These are phyloP conservation scores for Camptogramma bilineatum DNA, from an alignment of 2,888 invertebrate genomes.

Conservation along the genomic window DNA sequence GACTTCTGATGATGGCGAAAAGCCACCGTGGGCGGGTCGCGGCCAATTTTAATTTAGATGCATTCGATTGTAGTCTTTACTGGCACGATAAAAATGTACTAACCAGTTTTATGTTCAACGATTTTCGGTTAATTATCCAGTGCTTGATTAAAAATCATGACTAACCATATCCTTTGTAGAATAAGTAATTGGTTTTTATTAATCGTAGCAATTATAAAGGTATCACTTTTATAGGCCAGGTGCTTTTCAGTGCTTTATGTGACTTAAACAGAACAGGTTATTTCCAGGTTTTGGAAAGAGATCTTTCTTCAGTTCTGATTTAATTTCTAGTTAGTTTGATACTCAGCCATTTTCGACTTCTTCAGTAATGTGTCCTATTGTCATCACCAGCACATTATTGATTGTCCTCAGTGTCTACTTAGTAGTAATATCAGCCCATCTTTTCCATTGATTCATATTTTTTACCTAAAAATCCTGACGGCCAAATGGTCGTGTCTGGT, in stretches of 20 bases:
- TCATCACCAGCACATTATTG: too few species aligned
- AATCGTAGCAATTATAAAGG: background rate
- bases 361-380: too few species aligned
- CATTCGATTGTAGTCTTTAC: constrained; percentile 17
- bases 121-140: constrained; percentile 8
- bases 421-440: too few species aligned
- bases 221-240: background rate
- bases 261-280: background rate
- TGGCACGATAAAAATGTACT: constrained; percentile 2
- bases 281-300: background rate
- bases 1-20: constrained; percentile 35
- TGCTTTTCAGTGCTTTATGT: background rate
- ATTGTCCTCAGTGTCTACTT: too few species aligned
- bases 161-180: constrained; percentile 12
- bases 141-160: constrained; percentile 21
- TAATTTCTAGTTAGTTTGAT: too few species aligned
- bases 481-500: too few species aligned
- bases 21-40: constrained; percentile 35
- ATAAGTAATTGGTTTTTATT: background rate
- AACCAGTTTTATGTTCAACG: constrained; percentile 13
- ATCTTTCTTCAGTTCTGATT: background rate
- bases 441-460: too few species aligned
- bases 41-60: constrained; percentile 12
- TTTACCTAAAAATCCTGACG: too few species aligned
- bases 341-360: too few species aligned